Evolutionary conservation across 2,113 vertebrate genomes (phyloP).

Genomic region (Microtus richardsoni): DNA sequence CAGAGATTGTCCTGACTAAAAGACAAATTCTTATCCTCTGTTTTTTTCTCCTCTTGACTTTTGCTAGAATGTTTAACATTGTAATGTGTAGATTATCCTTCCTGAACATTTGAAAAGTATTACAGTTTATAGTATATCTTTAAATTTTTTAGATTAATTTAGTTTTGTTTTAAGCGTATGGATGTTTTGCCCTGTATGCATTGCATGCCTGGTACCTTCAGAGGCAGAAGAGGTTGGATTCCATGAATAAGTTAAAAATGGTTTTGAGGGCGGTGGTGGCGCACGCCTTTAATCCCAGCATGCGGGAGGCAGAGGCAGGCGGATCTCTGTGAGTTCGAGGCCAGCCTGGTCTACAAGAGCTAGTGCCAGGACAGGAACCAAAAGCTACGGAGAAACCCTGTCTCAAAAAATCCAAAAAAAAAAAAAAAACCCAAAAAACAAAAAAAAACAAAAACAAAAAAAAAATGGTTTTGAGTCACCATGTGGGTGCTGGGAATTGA

Average conservation of each 20-base stretch:
- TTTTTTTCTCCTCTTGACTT: neutral
- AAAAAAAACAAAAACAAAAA: no score
- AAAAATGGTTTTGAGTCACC: neutral
- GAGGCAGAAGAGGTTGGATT: no score
- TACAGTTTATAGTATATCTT: slow-evolving; percentile 9
- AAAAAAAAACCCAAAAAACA: no score
- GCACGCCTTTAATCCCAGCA: no score
- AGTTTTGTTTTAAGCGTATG: neutral
- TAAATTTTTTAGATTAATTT: neutral
- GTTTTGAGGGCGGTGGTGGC: no score
- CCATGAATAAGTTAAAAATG: neutral
- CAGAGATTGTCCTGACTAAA: neutral
- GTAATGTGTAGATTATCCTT: neutral
- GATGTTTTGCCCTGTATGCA: neutral
- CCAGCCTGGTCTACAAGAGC: no score
- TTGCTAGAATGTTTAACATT: slow-evolving; percentile 16
- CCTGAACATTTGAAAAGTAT: slow-evolving; percentile 34
- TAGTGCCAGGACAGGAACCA: no score
- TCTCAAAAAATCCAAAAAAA: no score
- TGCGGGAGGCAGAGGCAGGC: no score
- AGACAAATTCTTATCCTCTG: neutral
- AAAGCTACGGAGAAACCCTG: no score
- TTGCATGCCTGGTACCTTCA: neutral
- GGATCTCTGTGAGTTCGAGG: no score
- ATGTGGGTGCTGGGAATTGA: neutral